These are phyloP conservation scores for Drosophila sordidula DNA, from an alignment of 2,888 invertebrate species.

Conservation along the genomic window DNA sequence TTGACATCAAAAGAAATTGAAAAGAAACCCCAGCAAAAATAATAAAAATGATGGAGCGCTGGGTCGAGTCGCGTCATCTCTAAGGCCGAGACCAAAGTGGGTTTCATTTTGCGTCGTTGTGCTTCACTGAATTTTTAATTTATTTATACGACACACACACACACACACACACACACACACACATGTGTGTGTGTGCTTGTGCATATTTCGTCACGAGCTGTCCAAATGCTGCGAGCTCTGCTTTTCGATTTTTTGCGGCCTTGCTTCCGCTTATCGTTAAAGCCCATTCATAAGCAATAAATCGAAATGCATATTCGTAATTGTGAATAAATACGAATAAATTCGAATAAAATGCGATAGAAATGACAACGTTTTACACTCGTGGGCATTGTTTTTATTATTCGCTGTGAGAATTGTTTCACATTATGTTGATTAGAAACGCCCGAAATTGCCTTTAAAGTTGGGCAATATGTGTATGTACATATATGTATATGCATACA, in stretches of 20 bases:
- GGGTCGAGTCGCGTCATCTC: conserved; percentile 44
- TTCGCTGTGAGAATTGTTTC: conserved; percentile 2
- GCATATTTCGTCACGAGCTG: conserved; percentile 44
- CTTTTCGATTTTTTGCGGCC: conserved; percentile 27
- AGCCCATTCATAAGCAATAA: conserved; percentile 44
- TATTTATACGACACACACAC: conserved; percentile 59
- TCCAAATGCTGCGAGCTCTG: conserved; percentile 20
- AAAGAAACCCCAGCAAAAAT: conserved; percentile 52
- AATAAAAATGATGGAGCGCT: conserved; percentile 26
- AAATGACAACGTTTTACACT: neutral
- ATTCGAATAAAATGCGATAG: conserved; percentile 10
- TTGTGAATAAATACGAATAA: conserved; percentile 38
- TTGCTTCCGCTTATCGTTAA: conserved; percentile 51
- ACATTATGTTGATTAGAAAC: conserved; percentile 12
- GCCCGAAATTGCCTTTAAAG: conserved; percentile 5
- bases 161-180: neutral
- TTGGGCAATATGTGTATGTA: neutral
- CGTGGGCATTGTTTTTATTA: conserved; percentile 4
- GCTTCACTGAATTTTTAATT: conserved; percentile 72
- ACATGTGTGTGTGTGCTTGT: conserved; percentile 2
- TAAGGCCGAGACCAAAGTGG: conserved; percentile 47
- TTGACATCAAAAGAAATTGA: conserved; percentile 71
- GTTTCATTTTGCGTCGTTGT: conserved; percentile 63
- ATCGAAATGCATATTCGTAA: conserved; percentile 41
- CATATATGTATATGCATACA: too few relatives aligned